These are phyloP conservation scores for Euzophera pinguis DNA, from an alignment of 2,888 invertebrate genomes.

Conservation along the genomic window DNA sequence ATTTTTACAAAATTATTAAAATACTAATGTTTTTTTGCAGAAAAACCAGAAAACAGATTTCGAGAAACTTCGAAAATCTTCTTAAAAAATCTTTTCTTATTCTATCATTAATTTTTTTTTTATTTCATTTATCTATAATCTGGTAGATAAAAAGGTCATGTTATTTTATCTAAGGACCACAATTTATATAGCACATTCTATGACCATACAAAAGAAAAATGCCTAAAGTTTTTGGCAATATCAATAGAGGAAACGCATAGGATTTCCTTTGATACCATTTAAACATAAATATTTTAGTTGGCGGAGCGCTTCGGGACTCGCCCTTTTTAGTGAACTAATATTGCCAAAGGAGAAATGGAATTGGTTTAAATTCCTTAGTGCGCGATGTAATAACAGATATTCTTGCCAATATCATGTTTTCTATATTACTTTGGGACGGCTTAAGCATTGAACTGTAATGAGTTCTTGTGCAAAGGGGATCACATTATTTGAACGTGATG, in stretches of 20 bases:
- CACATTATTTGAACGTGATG: constrained; percentile 4
- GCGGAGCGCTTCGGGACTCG: constrained; percentile 14
- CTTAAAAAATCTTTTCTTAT: not conserved
- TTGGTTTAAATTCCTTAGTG: constrained; percentile 16
- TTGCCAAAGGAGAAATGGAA: constrained; percentile 16
- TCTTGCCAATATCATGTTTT: constrained; percentile 1
- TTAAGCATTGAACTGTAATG: constrained; percentile 1
- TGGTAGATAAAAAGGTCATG: constrained; percentile 28
- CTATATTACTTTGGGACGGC: constrained; percentile 1
- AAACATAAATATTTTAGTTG: constrained; percentile 32
- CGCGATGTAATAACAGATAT: constrained; percentile 1
- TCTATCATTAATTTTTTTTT: not conserved
- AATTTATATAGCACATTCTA: constrained; percentile 47
- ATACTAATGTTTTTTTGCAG: too few species aligned
- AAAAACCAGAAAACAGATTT: too few species aligned
- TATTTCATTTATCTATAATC: constrained; percentile 28
- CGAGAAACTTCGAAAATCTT: too few species aligned
- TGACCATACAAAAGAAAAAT: constrained; percentile 36
- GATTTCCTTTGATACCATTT: constrained; percentile 30
- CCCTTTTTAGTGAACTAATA: constrained; percentile 11
- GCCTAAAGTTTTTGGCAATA: constrained; percentile 33
- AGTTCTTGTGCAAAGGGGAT: not conserved
- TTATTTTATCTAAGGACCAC: constrained; percentile 37
- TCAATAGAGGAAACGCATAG: constrained; percentile 30
- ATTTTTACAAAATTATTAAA: too few species aligned